Evolutionary conservation across 2,888 invertebrate species (phyloP), one percentile per base, ranked within the genome.

Genomic region (Marasmarcha lunaedactyla): DNA sequence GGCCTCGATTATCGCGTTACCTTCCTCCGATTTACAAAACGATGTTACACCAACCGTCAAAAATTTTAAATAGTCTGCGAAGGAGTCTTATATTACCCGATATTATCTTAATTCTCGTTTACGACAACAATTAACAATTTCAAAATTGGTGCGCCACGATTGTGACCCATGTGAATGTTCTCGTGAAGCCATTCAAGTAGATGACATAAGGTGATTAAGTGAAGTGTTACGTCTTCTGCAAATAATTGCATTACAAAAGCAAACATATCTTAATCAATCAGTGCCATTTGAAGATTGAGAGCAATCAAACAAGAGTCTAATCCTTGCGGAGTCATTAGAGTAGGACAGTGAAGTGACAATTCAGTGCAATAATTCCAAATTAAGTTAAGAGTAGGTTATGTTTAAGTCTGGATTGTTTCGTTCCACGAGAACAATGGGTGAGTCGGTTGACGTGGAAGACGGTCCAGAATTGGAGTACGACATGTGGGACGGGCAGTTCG

Each of bases 401-500:
- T 79, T 83, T 66, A 83, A 83, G 62, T 68, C 78, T 59, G 71
- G 74, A 33, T 52, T 83, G 40, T 83, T 81, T 51, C 79, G 78
- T 51, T 71, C 79, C 45, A 64, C 65, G 55, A 71, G 66, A 55
- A 55, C 68, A 51, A 81, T 83, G 79, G 72, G 71, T 58, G 83
- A 83, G 47, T 59, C 70, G 33, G 60, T 77, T 42, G 85, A 84
- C 39, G 73, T 73, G 46, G 85, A 76, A 59, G 87, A 87, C 52
- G 87, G 86, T 60, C 70, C 89, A 55, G 92, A 91, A 60, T 84
- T 93, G 71, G 92, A 91, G 70, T 92, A 91, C 70, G 93, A 94
- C 63, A 89, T 93, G 88, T 94, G 93, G 93, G 92, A 93, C 67
- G 93, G 93, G 43, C 93, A 93, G 77, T 94, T 94, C 59, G 91